Base-by-base conservation (phyloP, 1,140 invertebrate genomes). In the Drosophila sulfurigaster region DNA sequence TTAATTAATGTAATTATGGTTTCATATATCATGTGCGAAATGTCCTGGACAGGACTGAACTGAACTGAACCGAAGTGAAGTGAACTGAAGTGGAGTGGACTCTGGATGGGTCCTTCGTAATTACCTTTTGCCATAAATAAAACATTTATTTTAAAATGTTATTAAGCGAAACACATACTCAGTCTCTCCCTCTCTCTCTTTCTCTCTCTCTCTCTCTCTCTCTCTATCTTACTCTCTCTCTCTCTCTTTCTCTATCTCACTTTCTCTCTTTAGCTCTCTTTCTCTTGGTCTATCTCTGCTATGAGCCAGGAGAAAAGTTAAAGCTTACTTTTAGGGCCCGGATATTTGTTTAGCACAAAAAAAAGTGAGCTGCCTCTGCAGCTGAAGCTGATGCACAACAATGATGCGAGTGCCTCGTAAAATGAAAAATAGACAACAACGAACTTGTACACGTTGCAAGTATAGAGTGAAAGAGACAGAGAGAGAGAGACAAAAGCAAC, bases 1-100 rank as follows among this genome's bases (percentile, higher is more conserved):
- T 88, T 88, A 88, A 88, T 88, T 88, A 89, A 88, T 83, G 85
- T 89, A 88, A 88, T 88, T 88, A 88, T 81, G 85, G 85, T 85
- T 81, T 83, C 81, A 89, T 89, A 88, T 89, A 81, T 88, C 85
- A 88, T 83, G 74, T 46, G 32, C 32, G 57, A 49, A 64, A 63
- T 77, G 69, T 62, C 11, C 54, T 63, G 35, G 49, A 46, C 5
- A 11, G 48, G 20, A 51, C 10, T 51, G 51, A 38, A 8, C 62
- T 54, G 30, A 16, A 16, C 6, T 64, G 72, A 43, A 5, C 46
- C 41, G 74, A 43, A 46, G 15, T 25, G 46, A 16, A 49, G 16
- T 51, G 51, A 43, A 6, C 46, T 30, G 74, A 35, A 46, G 15
- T 25, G 46, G 46, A 49, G 16, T 51, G 51, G 20, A 25, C 20